These are phyloP conservation scores for Benitochromis conjunctus DNA, from an alignment of 2,113 vertebrate genomes.

Conservation along the genomic window DNA sequence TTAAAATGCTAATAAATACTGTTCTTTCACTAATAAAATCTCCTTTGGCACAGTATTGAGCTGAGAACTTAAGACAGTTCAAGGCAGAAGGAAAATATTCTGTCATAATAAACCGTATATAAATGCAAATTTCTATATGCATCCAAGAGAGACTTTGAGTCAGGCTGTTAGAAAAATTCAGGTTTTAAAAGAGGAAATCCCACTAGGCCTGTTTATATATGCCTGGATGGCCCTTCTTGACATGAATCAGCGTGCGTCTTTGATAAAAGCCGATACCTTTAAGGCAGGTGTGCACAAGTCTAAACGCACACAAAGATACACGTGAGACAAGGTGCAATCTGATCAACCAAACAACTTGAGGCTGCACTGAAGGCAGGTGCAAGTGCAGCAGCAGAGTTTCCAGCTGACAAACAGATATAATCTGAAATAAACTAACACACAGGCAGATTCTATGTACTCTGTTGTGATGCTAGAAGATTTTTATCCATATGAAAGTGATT, in stretches of 20 bases:
- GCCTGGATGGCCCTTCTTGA: conserved; percentile 18
- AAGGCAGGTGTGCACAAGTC: neutral
- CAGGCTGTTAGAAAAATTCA: neutral
- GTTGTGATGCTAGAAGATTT: conserved; percentile 20
- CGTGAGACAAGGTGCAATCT: conserved; percentile 43
- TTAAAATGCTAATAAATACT: neutral
- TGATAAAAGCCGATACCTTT: conserved; percentile 9
- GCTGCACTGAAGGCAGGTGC: conserved; percentile 6
- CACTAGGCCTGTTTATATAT: conserved; percentile 14
- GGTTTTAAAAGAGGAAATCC: conserved; percentile 3
- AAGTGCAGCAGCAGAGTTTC: conserved; percentile 13
- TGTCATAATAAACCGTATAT: neutral
- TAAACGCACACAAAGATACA: neutral
- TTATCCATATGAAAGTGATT: conserved; percentile 41
- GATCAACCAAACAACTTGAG: conserved; percentile 34
- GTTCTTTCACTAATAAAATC: neutral
- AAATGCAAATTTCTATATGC: neutral
- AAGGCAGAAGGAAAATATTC: neutral
- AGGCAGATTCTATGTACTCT: conserved; percentile 23
- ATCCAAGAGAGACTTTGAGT: neutral
- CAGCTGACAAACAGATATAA: conserved; percentile 40
- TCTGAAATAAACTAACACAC: conserved; percentile 36
- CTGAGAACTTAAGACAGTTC: neutral
- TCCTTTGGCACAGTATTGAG: neutral
- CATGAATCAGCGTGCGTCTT: conserved; percentile 26